Evolutionary conservation across 1,140 invertebrate species (phyloP), one percentile per base, ranked within the genome.

Genomic region (Temnothorax longispinosus): DNA sequence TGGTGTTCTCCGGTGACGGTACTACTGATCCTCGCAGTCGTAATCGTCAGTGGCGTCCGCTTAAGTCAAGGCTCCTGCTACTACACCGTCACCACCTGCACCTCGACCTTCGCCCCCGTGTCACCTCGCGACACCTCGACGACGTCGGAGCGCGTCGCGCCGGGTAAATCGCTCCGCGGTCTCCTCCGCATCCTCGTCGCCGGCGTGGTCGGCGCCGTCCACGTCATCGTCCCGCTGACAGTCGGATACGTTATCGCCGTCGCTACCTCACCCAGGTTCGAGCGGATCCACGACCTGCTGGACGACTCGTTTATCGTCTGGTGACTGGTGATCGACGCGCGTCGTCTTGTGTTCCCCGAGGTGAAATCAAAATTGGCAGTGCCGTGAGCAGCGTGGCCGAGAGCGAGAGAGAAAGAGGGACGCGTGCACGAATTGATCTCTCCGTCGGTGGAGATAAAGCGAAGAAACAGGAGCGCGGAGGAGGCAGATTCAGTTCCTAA

Each of bases 1-100:
- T 94, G 93, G 93, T 92, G 92, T 93, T 87, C 91, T 74, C 10
- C 80, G 92, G 90, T 90, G 90, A 92, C 92, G 90, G 89, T 91
- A 71, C 65, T 92, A 71, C 69, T 67, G 72, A 85, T 91, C 60
- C 88, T 91, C 78, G 81, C 87, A 91, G 86, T 87, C 86, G 87
- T 88, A 90, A 87, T 81, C 92, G 54, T 84, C 88, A 91, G 92
- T 92, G 92, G 92, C 93, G 91, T 90, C 90, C 76, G 80, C 89
- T 89, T 81, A 85, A 86, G 67, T 90, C 89, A 47, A 87, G 89
- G 87, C 67, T 85, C 67, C 72, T 85, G 50, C 58, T 65, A 21
- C 27, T 27, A 1, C 27, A 27, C 27, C 27, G 1, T 27, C 64
- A 41, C 38, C 60, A 81, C 56, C 72, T 90, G 62, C 44, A 54